Conservation (phyloP, 1,140 invertebrate species). For the Brachionus angularis region DNA sequence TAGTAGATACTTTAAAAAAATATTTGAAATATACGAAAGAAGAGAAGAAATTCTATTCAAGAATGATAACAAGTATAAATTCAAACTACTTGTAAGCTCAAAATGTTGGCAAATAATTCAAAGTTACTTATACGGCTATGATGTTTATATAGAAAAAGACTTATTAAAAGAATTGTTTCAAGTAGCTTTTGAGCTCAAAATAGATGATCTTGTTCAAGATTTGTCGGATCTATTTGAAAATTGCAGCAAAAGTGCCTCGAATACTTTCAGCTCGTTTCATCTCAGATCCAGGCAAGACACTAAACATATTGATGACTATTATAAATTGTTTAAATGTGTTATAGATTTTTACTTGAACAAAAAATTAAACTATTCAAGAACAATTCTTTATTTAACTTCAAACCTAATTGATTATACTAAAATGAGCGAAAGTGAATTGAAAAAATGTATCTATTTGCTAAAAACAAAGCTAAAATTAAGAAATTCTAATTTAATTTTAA, state of each 20-base stretch:
- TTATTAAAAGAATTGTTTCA: background rate
- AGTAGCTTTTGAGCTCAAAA: background rate
- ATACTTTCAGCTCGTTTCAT: background rate
- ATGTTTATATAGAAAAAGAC: background rate
- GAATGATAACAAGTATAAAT: background rate
- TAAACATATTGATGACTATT: slow-evolving; percentile 4
- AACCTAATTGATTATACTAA: slow-evolving; percentile 7
- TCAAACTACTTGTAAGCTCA: background rate
- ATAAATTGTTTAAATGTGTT: slow-evolving; percentile 33
- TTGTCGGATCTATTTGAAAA: background rate
- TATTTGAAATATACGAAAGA: background rate
- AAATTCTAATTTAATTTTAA: slow-evolving; percentile 28
- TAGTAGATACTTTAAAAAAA: slow-evolving; percentile 13
- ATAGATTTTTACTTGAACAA: background rate
- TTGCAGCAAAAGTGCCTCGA: background rate
- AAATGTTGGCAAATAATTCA: slow-evolving; percentile 15
- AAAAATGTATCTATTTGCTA: background rate
- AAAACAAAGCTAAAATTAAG: slow-evolving; percentile 13
- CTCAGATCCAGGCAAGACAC: background rate
- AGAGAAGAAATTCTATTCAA: too few species aligned
- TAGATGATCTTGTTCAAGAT: background rate
- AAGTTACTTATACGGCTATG: slow-evolving; percentile 7
- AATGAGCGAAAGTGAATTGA: slow-evolving; percentile 12
- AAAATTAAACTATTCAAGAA: background rate
- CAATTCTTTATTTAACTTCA: background rate